These are phyloP conservation scores for Dynastes hyllus DNA, from an alignment of 2,888 invertebrate species.

Conservation along the genomic window DNA sequence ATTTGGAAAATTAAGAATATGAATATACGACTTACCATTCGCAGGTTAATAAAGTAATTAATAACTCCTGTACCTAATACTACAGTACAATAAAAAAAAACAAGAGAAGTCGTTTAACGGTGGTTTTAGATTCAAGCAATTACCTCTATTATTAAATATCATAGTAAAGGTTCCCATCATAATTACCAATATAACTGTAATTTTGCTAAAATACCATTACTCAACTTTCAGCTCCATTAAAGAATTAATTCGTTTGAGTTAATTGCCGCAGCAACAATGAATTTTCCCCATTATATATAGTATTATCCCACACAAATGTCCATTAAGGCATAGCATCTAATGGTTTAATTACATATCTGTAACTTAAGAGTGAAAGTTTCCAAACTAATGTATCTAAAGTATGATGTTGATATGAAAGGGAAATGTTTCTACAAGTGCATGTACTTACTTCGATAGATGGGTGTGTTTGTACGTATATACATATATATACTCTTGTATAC, in stretches of 20 bases:
- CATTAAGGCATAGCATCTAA: constrained; percentile 16
- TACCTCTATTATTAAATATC: not conserved
- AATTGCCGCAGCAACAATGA: constrained; percentile 21
- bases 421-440: not conserved
- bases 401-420: not conserved
- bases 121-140: not conserved
- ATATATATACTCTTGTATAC: not conserved
- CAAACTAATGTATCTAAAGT: not conserved
- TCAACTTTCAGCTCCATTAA: constrained; percentile 9
- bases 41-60: too few relatives aligned
- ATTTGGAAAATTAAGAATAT: too few relatives aligned
- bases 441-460: not conserved
- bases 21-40: too few relatives aligned
- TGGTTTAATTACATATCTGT: constrained; percentile 29
- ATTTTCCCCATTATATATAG: constrained; percentile 5
- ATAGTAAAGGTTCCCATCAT: constrained; percentile 2
- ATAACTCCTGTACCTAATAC: not conserved
- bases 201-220: constrained; percentile 24
- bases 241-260: constrained; percentile 10
- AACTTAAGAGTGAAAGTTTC: constrained; percentile 28
- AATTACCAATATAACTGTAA: constrained; percentile 1
- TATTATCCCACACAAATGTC: constrained; percentile 15
- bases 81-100: not conserved
- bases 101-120: not conserved
- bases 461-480: not conserved